phyloP scores from a whole-genome alignment of 2,113 vertebrate genomes.

The Lophotis ruficrista region DNA sequence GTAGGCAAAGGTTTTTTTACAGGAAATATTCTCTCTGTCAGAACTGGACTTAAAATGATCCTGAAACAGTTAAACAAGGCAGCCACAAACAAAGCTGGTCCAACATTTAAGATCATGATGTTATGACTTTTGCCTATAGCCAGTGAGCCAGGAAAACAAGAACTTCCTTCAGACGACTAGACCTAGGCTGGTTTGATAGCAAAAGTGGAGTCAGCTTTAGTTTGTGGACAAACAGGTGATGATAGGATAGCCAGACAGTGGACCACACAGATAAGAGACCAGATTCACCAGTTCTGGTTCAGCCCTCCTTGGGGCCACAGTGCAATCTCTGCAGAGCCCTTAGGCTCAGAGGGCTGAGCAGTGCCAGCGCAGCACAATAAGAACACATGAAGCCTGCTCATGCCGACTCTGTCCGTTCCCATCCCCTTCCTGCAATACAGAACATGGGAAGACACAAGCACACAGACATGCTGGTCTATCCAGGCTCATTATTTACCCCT shows the following conservation, averaged over 20 bases:
- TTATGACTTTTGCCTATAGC: background rate
- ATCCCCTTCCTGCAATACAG: background rate
- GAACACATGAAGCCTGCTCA: rapidly evolving
- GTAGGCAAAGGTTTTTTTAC: background rate
- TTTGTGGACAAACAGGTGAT: background rate
- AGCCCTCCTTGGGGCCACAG: background rate
- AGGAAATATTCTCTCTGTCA: background rate
- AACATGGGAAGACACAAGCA: background rate
- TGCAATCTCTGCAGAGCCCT: background rate
- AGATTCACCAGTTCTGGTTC: background rate
- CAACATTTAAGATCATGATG: background rate
- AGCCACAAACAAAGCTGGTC: background rate
- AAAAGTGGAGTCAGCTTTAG: background rate
- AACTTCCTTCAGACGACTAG: background rate
- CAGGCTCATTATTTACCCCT: background rate
- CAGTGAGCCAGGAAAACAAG: background rate
- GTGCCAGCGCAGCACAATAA: rapidly evolving
- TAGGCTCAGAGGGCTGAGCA: background rate
- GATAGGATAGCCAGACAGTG: background rate
- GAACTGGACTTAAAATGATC: background rate
- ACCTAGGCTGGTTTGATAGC: background rate
- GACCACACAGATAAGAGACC: background rate
- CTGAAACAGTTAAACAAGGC: background rate
- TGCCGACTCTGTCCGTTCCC: rapidly evolving
- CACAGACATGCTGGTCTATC: background rate